A percentile compares a stretch with the other conserved stretches of the same genome.
Conservation (phyloP, 2,797 vertebrate genomes). For the Perodicticus potto region DNA sequence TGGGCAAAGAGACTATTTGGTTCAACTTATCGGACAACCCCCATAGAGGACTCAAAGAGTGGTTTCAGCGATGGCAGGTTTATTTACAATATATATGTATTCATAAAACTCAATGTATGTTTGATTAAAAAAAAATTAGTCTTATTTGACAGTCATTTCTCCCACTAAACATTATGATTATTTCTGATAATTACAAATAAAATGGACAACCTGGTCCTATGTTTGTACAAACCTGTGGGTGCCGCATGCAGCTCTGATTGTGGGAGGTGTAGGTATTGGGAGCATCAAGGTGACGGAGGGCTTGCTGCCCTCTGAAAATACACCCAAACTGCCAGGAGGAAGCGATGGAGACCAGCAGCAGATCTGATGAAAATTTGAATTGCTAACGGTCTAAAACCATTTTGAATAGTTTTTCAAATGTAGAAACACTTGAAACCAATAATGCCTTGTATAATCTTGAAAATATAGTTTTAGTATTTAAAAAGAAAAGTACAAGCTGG, state of each 20-base stretch:
- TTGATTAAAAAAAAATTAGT: background rate
- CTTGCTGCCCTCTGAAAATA: background rate
- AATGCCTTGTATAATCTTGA: constrained; percentile 28
- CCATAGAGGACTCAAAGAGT: background rate
- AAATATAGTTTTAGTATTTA: background rate
- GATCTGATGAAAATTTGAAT: background rate
- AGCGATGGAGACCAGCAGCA: background rate
- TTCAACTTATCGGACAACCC: background rate
- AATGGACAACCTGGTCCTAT: background rate
- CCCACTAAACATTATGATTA: background rate
- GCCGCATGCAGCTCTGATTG: background rate
- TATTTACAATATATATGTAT: background rate
- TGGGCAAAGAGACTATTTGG: background rate
- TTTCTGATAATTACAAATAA: background rate
- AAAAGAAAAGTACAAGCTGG: background rate
- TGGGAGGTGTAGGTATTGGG: background rate
- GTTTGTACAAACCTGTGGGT: background rate
- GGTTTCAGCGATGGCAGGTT: background rate
- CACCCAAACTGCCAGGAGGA: background rate
- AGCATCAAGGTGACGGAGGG: background rate
- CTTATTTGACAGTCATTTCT: background rate
- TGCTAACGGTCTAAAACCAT: background rate
- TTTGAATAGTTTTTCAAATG: background rate
- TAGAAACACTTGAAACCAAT: constrained; percentile 14
- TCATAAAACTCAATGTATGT: background rate